phyloP scores from a whole-genome alignment of 2,797 vertebrate species.

The Danio jaintianensis region DNA sequence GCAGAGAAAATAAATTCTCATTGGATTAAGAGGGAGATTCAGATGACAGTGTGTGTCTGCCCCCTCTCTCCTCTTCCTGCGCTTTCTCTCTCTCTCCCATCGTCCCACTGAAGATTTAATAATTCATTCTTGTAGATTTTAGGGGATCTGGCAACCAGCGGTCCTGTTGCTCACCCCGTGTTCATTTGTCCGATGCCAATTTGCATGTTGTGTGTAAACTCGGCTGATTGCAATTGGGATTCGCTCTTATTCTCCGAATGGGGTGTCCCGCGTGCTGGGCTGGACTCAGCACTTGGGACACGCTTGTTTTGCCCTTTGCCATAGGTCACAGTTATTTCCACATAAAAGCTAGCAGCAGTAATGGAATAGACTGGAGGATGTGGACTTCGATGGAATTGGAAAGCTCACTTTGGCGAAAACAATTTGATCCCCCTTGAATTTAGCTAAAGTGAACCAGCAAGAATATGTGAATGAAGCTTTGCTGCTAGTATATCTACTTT shows the following conservation, averaged over 20 bases:
- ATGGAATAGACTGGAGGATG: constrained; percentile 36
- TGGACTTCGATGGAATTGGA: constrained; percentile 9
- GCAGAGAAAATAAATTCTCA: constrained; percentile 50
- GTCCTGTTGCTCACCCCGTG: constrained; percentile 51
- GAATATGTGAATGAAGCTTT: constrained; percentile 15
- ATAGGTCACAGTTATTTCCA: constrained; percentile 53
- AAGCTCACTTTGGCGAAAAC: constrained; percentile 46
- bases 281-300: constrained; percentile 35
- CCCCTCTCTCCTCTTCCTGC: neutral
- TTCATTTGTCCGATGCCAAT: constrained; percentile 55
- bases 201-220: constrained; percentile 59
- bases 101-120: constrained; percentile 57
- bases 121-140: constrained; percentile 53
- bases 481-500: constrained; percentile 10
- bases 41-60: constrained; percentile 32
- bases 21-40: constrained; percentile 50
- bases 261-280: constrained; percentile 46
- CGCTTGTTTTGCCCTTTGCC: constrained; percentile 53
- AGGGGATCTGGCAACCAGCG: constrained; percentile 60
- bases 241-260: constrained; percentile 44
- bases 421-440: constrained; percentile 42
- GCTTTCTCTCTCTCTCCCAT: constrained; percentile 25
- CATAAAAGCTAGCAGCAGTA: constrained; percentile 55
- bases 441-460: constrained; percentile 30
- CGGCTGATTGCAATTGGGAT: constrained; percentile 41